These are phyloP conservation scores for Corythornis leucogaster DNA, from an alignment of 2,797 vertebrate species.

Conservation along the genomic window DNA sequence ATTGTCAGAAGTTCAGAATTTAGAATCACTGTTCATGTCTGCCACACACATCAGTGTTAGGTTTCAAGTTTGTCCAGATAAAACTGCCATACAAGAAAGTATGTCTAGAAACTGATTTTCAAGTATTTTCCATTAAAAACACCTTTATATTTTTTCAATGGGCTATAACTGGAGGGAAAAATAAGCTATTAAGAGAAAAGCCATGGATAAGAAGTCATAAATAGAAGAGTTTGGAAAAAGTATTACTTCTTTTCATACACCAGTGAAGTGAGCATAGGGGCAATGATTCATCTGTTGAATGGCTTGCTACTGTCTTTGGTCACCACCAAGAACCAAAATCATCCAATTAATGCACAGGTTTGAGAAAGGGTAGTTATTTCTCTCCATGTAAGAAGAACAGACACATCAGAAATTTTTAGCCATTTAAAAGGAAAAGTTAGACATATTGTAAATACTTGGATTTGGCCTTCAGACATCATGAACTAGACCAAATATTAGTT, in stretches of 20 bases:
- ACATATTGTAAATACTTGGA: neutral
- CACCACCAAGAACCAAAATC: neutral
- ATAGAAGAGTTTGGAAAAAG: fast-evolving
- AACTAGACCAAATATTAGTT: neutral
- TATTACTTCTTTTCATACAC: neutral
- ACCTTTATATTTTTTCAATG: neutral
- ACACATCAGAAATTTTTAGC: neutral
- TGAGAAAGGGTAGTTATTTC: fast-evolving
- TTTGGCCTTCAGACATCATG: neutral
- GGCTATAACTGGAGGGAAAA: neutral
- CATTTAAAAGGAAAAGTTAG: neutral
- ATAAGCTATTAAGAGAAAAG: neutral
- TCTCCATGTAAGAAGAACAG: neutral
- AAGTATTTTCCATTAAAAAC: neutral
- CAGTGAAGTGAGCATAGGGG: neutral
- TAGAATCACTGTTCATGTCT: neutral
- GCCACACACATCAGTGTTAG: fast-evolving
- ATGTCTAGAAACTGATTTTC: neutral
- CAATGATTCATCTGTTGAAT: neutral
- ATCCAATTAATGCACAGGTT: neutral
- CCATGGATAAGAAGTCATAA: neutral
- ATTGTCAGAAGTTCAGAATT: neutral
- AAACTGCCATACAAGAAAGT: neutral
- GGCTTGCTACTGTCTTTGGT: neutral
- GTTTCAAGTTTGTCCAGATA: neutral